Conservation (phyloP, 2,797 vertebrate genomes). For the Telmatherina bonti region DNA sequence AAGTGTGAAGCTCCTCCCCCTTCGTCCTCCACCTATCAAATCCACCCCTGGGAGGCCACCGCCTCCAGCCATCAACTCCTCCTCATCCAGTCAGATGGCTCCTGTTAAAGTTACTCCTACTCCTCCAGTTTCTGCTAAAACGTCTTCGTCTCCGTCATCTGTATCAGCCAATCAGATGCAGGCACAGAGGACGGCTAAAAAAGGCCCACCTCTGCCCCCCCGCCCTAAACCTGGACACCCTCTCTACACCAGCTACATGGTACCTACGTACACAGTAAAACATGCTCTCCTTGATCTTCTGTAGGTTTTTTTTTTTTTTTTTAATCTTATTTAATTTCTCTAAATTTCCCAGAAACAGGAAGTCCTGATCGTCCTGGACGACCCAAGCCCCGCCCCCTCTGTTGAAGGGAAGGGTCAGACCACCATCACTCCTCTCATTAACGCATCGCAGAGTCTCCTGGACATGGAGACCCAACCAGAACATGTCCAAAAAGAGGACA, state of each 20-base stretch:
- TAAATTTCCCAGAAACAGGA: conserved; percentile 71
- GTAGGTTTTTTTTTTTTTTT: rapidly evolving
- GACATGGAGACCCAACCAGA: conserved; percentile 59
- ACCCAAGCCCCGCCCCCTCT: conserved; percentile 36
- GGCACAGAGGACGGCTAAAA: conserved; percentile 80
- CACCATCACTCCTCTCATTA: conserved; percentile 6
- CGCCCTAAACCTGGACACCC: conserved; percentile 93
- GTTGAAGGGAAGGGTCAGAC: conserved; percentile 23
- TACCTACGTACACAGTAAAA: conserved; percentile 50
- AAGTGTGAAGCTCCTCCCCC: conserved; percentile 83
- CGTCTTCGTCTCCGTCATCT: conserved; percentile 67
- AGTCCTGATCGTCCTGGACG: conserved; percentile 76
- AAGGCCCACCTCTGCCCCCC: conserved; percentile 91
- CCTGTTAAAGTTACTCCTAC: conserved; percentile 72
- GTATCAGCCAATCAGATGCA: conserved; percentile 75
- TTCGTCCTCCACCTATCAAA: conserved; percentile 88
- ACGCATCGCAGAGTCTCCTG: conserved; percentile 53
- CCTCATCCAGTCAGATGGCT: conserved; percentile 63
- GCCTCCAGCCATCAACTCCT: conserved; percentile 76
- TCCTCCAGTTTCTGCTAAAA: conserved; percentile 63
- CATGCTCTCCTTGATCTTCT: no score
- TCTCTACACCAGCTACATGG: conserved; percentile 87
- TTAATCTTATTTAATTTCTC: not conserved
- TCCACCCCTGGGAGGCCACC: conserved; percentile 88
- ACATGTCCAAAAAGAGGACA: conserved; percentile 6